phyloP scores from a whole-genome alignment of 1,140 invertebrate species.

The Pseudomyrmex dendroicus region DNA sequence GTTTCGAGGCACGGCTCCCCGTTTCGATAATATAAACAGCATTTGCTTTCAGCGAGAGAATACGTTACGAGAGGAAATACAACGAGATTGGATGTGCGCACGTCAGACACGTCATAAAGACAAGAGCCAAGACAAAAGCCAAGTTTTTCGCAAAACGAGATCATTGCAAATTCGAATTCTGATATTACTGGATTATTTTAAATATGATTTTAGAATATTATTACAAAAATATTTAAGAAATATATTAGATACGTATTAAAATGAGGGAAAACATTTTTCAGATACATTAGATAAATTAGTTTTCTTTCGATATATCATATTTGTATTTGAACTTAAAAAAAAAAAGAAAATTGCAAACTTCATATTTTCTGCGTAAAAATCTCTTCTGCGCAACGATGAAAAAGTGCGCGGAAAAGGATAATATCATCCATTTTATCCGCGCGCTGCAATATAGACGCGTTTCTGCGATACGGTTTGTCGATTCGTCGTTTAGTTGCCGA shows the following conservation, averaged over 20 bases:
- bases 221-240: no score
- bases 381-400: background rate
- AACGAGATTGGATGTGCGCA: background rate
- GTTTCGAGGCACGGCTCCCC: slow-evolving; percentile 38
- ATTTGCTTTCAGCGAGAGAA: slow-evolving; percentile 46
- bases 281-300: no score
- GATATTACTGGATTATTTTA: background rate
- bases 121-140: slow-evolving; percentile 1
- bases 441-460: background rate
- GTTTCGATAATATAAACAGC: slow-evolving; percentile 54
- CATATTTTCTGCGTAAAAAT: slow-evolving; percentile 3
- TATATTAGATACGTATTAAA: no score
- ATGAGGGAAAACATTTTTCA: no score
- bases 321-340: background rate
- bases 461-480: slow-evolving; percentile 59
- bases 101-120: background rate
- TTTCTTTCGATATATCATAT: background rate
- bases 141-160: slow-evolving; percentile 4
- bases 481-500: slow-evolving; percentile 62
- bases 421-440: background rate
- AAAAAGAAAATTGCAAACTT: slow-evolving; percentile 1
- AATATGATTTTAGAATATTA: background rate
- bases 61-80: slow-evolving; percentile 4
- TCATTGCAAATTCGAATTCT: background rate
- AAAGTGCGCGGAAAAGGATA: slow-evolving; percentile 8